Evolutionary conservation across 2,797 vertebrate species (phyloP), one percentile per base, ranked within the genome.

Genomic region (Artibeus jamaicensis): DNA sequence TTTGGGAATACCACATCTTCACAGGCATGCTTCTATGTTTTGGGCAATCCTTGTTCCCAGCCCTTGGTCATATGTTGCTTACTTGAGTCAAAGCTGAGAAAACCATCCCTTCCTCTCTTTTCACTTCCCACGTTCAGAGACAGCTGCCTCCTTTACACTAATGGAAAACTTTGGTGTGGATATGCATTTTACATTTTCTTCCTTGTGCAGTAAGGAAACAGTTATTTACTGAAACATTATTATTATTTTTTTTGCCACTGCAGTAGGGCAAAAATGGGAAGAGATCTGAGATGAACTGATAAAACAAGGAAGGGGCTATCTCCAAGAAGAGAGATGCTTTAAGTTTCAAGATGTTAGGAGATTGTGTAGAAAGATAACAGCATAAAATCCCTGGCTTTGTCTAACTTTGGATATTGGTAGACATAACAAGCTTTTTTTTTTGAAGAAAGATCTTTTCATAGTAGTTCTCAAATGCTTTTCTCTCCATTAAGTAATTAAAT

Each of bases 321-420:
- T 46, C 21, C 12, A 79, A 84, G 15, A 32, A 85, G 26, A 76
- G 57, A 84, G 44, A 44, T 34, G 6, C 53, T 57, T 12, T 83
- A 16, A 50, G n/a, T 81, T 86, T 85, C 16, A 74, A 59, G 89
- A 53, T 87, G 12, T 73, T 79, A 89, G 50, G 46, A 92, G 77
- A 93, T 86, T 59, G 37, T 90, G 15, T 29, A 11, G 59, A 67
- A 94, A 84, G 91, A 82, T 79, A 95, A 73, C 39, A 81, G 32
- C 6, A n/a, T 74, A 19, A 92, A 95, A 76, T 83, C n/a, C 22
- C 24, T 65, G 86, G 55, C 42, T 93, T 95, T 90, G 81, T 84
- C 86, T 81, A 84, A 83, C 82, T 90, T 84, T 86, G 42, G 81
- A 76, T 76, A 18, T 57, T 42, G 16, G 19, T n/a, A 94, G 85